phyloP scores from a whole-genome alignment of 2,797 vertebrate genomes.

The Lates japonicus region DNA sequence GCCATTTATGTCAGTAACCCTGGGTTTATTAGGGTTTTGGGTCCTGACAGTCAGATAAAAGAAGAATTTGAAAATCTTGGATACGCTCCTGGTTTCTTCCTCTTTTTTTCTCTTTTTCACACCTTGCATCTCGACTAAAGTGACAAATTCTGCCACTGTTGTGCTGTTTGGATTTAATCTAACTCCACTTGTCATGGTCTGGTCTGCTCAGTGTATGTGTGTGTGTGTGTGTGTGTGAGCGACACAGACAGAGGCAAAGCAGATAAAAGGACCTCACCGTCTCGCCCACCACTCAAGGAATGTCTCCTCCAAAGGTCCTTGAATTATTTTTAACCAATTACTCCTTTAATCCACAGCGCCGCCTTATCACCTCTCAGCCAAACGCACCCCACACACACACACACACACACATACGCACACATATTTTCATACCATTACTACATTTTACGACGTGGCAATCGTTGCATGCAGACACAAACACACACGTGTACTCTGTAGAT shows the following conservation, averaged over 20 bases:
- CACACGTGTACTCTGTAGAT: slow-evolving; percentile 18
- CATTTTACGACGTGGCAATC: slow-evolving; percentile 31
- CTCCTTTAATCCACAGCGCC: slow-evolving; percentile 59
- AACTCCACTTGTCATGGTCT: slow-evolving; percentile 8
- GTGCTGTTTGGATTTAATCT: slow-evolving; percentile 44
- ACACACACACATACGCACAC: slow-evolving; percentile 24
- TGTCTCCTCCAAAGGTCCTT: slow-evolving; percentile 80
- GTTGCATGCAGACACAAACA: slow-evolving; percentile 5
- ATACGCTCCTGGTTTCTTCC: neutral
- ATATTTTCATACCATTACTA: slow-evolving; percentile 38
- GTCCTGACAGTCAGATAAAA: neutral
- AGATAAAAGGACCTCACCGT: slow-evolving; percentile 57
- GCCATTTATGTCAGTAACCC: neutral
- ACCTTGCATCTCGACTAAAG: neutral
- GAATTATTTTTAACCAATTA: slow-evolving; percentile 81
- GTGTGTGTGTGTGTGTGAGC: slow-evolving; percentile 3
- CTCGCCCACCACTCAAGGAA: slow-evolving; percentile 62
- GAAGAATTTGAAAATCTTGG: neutral
- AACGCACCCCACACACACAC: slow-evolving; percentile 18
- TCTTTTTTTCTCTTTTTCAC: neutral
- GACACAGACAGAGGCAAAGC: neutral
- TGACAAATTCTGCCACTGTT: slow-evolving; percentile 1
- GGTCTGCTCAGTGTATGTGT: slow-evolving; percentile 16
- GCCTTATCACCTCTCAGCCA: slow-evolving; percentile 66
- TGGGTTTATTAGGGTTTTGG: neutral